phyloP scores from a whole-genome alignment of 1,140 invertebrate species.

The Sitophilus oryzae region DNA sequence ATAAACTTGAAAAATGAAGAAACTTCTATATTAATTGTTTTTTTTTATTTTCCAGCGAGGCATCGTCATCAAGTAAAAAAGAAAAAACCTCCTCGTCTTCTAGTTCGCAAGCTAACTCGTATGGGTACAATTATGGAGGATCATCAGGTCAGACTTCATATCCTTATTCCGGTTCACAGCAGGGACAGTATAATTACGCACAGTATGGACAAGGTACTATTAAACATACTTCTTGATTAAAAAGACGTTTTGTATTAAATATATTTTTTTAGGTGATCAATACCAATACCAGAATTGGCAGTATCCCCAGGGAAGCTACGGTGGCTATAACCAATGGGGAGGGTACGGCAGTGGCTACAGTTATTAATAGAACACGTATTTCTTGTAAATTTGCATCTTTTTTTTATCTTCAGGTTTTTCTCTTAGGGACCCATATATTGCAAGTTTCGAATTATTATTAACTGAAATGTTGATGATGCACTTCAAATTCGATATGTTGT shows the following conservation, averaged over 20 bases:
- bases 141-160: conserved; percentile 49
- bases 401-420: no score
- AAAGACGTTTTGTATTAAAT: neutral
- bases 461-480: no score
- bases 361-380: no score
- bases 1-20: no score
- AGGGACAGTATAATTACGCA: conserved; percentile 51
- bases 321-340: conserved; percentile 64
- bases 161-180: conserved; percentile 49
- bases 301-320: conserved; percentile 56
- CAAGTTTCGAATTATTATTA: no score
- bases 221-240: neutral
- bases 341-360: conserved; percentile 44
- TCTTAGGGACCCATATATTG: no score
- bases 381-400: no score
- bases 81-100: conserved; percentile 45
- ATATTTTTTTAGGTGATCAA: conserved; percentile 44
- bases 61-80: conserved; percentile 34
- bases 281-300: conserved; percentile 66
- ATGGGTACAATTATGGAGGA: conserved; percentile 51
- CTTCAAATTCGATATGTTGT: no score
- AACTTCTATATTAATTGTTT: conserved; percentile 6
- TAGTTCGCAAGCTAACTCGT: conserved; percentile 41
- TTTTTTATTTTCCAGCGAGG: conserved; percentile 14
- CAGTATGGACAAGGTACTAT: conserved; percentile 50